These are phyloP conservation scores for Drosophila quinaria DNA, from an alignment of 2,888 invertebrate species.

Conservation along the genomic window DNA sequence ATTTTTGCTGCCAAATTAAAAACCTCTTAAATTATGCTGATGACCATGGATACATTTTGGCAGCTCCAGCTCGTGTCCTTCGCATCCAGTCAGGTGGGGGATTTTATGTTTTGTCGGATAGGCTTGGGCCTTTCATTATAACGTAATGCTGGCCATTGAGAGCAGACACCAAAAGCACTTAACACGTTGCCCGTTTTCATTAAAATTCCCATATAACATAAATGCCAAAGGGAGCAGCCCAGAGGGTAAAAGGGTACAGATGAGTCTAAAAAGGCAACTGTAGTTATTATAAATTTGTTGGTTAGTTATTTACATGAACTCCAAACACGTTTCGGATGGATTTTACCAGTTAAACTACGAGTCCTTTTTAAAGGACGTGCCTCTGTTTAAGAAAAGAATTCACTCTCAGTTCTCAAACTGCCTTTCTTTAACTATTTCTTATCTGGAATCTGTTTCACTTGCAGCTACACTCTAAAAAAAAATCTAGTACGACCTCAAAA, in stretches of 20 bases:
- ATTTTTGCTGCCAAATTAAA: constrained; percentile 76
- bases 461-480: too few species aligned
- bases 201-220: constrained; percentile 70
- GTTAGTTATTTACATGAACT: constrained; percentile 1
- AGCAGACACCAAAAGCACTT: constrained; percentile 76
- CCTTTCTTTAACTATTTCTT: background rate
- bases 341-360: background rate
- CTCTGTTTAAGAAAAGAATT: background rate
- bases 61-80: constrained; percentile 1
- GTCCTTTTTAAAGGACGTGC: background rate
- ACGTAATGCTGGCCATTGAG: constrained; percentile 59
- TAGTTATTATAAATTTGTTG: constrained; percentile 20
- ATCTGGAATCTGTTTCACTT: too few species aligned
- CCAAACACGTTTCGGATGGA: constrained; percentile 2
- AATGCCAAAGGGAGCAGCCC: constrained; percentile 46
- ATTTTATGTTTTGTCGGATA: constrained; percentile 29
- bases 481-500: too few species aligned
- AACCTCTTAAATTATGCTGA: constrained; percentile 80
- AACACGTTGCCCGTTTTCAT: constrained; percentile 71
- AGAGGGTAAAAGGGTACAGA: background rate
- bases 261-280: background rate
- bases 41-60: constrained; percentile 60
- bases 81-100: constrained; percentile 13
- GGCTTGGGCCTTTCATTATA: constrained; percentile 67
- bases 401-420: background rate